phyloP scores from a whole-genome alignment of 2,888 invertebrate species.

The Limnephilus marmoratus region DNA sequence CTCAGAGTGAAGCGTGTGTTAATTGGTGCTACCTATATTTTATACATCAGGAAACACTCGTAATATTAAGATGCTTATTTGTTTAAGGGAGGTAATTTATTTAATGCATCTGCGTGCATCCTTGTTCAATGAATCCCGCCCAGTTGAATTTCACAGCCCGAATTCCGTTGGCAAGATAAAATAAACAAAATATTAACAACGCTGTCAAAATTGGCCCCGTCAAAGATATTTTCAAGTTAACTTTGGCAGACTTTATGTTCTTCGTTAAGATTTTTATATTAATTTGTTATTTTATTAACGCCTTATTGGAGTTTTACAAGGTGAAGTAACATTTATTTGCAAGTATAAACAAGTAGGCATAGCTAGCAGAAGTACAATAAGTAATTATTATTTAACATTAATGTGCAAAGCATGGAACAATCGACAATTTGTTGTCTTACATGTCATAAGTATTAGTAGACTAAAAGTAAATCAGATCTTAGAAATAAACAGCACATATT shows the following conservation, averaged over 20 bases:
- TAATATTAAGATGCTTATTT: slow-evolving; percentile 11
- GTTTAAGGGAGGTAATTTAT: slow-evolving; percentile 10
- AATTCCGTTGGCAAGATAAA: neutral
- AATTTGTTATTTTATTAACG: no score
- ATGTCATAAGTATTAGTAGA: no score
- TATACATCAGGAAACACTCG: neutral
- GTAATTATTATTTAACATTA: no score
- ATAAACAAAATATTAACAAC: neutral
- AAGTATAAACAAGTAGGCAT: no score
- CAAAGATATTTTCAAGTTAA: neutral
- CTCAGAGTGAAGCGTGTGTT: neutral
- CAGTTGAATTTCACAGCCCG: neutral
- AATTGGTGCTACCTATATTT: neutral
- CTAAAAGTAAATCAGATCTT: no score
- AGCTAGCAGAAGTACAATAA: no score
- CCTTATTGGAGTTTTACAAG: no score
- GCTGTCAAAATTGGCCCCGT: neutral
- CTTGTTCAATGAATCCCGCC: neutral
- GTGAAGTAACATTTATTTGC: no score
- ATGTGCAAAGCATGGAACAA: no score
- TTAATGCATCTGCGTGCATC: slow-evolving; percentile 19
- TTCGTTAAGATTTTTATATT: neutral
- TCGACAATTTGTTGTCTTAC: no score
- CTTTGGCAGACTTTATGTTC: neutral
- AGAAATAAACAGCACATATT: no score